phyloP scores from a whole-genome alignment of 2,113 vertebrate species.

The Pandion haliaetus region DNA sequence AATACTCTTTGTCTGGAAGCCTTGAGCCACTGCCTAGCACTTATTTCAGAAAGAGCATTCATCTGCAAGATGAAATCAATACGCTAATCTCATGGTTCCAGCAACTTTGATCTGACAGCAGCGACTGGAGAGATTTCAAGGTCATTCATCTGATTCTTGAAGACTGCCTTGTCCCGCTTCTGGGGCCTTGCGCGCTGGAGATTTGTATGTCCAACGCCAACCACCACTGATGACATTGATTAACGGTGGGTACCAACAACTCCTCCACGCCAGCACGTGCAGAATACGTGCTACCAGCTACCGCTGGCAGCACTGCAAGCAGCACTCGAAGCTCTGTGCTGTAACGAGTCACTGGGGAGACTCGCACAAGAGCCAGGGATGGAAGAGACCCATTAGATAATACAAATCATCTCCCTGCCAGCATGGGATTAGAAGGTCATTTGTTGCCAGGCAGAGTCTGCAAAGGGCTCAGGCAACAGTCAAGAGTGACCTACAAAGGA shows the following conservation, averaged over 20 bases:
- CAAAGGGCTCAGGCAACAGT: not conserved
- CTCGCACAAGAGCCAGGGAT: not conserved
- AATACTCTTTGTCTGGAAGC: not conserved
- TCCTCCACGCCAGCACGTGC: fast-evolving
- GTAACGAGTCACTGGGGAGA: not conserved
- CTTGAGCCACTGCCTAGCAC: not conserved
- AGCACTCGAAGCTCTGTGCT: not conserved
- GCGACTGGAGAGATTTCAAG: not conserved
- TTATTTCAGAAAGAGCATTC: not conserved
- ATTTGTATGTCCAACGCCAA: fast-evolving
- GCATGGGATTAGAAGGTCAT: not conserved
- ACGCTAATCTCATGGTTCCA: not conserved
- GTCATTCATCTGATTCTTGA: not conserved
- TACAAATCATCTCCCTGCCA: not conserved
- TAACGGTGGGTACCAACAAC: not conserved
- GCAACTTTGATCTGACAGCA: not conserved
- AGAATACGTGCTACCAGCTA: not conserved
- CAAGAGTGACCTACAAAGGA: not conserved
- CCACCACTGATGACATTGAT: not conserved
- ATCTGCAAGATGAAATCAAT: not conserved
- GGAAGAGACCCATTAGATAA: not conserved
- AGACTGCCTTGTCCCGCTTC: not conserved
- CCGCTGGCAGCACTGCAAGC: not conserved
- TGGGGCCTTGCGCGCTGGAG: fast-evolving
- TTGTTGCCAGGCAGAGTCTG: not conserved